Percentiles rank a stretch among this genome's conserved stretches.
phyloP scores from a whole-genome alignment of 92 coral and sea anemone genomes.

The Zoanthus sociatus region DNA sequence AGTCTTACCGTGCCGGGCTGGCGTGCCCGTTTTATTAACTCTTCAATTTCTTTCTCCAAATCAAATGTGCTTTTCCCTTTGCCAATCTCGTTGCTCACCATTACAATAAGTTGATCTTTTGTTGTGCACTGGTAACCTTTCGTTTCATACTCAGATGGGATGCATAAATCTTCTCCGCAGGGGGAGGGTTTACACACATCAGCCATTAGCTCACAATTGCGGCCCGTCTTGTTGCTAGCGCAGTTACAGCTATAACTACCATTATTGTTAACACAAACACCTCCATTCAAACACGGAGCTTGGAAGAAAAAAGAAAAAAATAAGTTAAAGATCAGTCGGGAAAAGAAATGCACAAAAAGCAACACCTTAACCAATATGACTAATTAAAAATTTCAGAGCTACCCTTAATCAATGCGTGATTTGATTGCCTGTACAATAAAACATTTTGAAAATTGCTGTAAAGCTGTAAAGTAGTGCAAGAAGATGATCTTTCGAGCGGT shows the following conservation, averaged over 20 bases:
- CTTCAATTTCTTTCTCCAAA: conserved; percentile 26
- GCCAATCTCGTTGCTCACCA: not conserved
- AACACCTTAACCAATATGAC: too few relatives aligned
- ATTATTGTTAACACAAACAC: conserved; percentile 1
- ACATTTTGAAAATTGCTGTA: too few relatives aligned
- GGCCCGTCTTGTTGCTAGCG: conserved; percentile 7
- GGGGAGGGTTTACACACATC: not conserved
- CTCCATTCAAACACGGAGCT: conserved; percentile 39
- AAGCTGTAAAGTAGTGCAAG: too few relatives aligned
- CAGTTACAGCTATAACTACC: conserved; percentile 41
- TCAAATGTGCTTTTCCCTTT: conserved; percentile 9
- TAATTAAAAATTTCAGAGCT: too few relatives aligned
- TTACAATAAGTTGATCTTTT: conserved; percentile 25
- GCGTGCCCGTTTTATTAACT: not conserved
- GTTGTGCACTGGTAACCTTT: conserved; percentile 8
- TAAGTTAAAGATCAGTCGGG: not conserved
- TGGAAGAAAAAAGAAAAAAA: not conserved
- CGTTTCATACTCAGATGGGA: not conserved
- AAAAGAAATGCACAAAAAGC: too few relatives aligned
- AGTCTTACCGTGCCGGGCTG: conserved; percentile 13
- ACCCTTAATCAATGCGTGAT: too few relatives aligned
- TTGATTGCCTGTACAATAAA: too few relatives aligned
- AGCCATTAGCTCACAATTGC: conserved; percentile 24
- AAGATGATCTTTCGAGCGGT: too few relatives aligned
- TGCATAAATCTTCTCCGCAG: conserved; percentile 7